Evolutionary conservation across 2,113 vertebrate species (phyloP), one percentile per base, ranked within the genome.

Genomic region (Lagopus leucura): DNA sequence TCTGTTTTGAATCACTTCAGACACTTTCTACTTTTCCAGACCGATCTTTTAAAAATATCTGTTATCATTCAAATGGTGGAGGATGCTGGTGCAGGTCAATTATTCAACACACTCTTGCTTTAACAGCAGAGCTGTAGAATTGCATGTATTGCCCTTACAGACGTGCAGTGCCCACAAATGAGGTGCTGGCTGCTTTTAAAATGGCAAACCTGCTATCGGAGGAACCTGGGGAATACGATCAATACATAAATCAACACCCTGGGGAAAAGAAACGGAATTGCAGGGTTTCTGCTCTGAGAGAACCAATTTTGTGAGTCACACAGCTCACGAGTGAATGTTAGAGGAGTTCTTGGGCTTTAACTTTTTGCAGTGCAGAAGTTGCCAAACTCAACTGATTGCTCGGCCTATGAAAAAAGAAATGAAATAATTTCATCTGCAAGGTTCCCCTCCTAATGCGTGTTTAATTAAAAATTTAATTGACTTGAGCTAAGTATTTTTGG

Each of bases 391-490:
- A 1, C 32, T 27, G 60, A 54, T 63, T 63, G 30, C 42, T 74
- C 16, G 13, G 8, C 18, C 45, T 80, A 18, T 67, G 54, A 11
- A 57, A 86, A 52, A 69, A 64, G 30, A n/a, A 25, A n/a, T 2
- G 4, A 60, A 78, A 30, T 58, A 36, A 89, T 40, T 77, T 76
- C 36, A 47, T n/a, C 82, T 72, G 82, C 81, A 84, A 91, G 48
- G 43, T 63, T 92, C 42, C 57, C 16, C 20, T 74, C 36, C 27
- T 73, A 78, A 82, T 45, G 17, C 32, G 38, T 55, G 36, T 64
- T 90, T 92, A 90, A 96, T 90, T 90, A 90, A 91, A 83, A 93
- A 58, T 34, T 60, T 90, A 88, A 90, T 90, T 93, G 86, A 32
- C 40, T 92, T 75, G 75, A 91, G 58, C 54, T 70, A 76, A 80